Percentiles rank a stretch among this genome's conserved stretches.
These are phyloP conservation scores for Silurus meridionalis DNA, from an alignment of 2,113 vertebrate genomes.

Conservation along the genomic window DNA sequence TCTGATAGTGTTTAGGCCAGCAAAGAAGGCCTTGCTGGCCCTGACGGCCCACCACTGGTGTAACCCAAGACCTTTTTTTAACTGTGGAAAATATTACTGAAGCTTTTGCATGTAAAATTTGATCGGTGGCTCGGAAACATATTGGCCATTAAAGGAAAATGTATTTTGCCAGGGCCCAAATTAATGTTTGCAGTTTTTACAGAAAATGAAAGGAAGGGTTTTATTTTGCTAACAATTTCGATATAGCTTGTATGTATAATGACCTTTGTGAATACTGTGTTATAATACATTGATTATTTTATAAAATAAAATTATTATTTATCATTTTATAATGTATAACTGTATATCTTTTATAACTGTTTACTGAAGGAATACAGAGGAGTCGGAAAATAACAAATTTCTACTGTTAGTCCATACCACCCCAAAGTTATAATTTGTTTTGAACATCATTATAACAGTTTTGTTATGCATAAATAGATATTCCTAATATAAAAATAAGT, in stretches of 20 bases:
- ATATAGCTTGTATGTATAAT: neutral
- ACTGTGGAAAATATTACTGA: constrained; percentile 54
- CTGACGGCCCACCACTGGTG: neutral
- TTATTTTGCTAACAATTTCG: neutral
- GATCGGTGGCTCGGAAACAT: neutral
- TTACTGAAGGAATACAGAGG: no score
- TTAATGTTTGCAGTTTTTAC: neutral
- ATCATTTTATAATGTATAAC: no score
- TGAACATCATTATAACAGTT: neutral
- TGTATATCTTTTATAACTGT: no score
- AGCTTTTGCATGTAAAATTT: constrained; percentile 39
- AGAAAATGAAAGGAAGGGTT: constrained; percentile 14
- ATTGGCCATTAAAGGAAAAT: neutral
- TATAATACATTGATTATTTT: neutral
- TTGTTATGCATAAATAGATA: neutral
- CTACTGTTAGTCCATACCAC: neutral
- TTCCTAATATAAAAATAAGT: neutral
- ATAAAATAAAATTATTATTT: no score
- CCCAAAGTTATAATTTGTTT: neutral
- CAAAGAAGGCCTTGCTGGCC: no score
- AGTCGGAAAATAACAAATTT: neutral
- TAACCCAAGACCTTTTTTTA: constrained; percentile 40
- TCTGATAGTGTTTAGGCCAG: no score
- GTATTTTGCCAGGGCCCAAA: neutral
- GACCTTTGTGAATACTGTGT: neutral